These are phyloP conservation scores for Lysiphlebus fabarum DNA, from an alignment of 1,140 invertebrate genomes.

Conservation along the genomic window DNA sequence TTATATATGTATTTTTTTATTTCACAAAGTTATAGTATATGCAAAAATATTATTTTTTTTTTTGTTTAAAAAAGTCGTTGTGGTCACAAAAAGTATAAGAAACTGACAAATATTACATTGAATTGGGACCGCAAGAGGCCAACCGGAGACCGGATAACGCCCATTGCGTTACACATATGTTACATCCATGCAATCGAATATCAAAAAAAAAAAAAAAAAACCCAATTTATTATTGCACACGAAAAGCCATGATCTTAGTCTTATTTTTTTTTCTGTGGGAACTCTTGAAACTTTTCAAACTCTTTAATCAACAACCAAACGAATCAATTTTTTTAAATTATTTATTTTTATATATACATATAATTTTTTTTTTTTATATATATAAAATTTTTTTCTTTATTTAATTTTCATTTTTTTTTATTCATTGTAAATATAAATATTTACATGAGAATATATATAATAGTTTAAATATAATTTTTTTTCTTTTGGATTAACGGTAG, in stretches of 20 bases:
- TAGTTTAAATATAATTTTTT: too few relatives aligned
- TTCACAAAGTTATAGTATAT: too few relatives aligned
- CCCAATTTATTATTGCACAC: conserved; percentile 23
- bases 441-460: too few relatives aligned
- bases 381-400: too few relatives aligned
- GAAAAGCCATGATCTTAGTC: conserved; percentile 16
- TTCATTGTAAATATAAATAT: too few relatives aligned
- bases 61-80: too few relatives aligned
- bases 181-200: background rate
- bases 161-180: conserved; percentile 27
- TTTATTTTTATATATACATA: background rate
- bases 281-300: conserved; percentile 21
- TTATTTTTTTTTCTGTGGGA: conserved; percentile 15
- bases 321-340: conserved; percentile 3
- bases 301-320: background rate
- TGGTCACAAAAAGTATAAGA: conserved; percentile 1
- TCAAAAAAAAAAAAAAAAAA: conserved; percentile 6
- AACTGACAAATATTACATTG: conserved; percentile 22
- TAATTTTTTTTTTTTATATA: background rate
- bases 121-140: conserved; percentile 21
- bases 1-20: too few relatives aligned
- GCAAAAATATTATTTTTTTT: too few relatives aligned
- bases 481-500: too few relatives aligned
- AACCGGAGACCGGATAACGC: conserved; percentile 25
- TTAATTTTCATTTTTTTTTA: background rate